Base-by-base conservation (phyloP, 2,113 vertebrate species). In the Megalops atlanticus region DNA sequence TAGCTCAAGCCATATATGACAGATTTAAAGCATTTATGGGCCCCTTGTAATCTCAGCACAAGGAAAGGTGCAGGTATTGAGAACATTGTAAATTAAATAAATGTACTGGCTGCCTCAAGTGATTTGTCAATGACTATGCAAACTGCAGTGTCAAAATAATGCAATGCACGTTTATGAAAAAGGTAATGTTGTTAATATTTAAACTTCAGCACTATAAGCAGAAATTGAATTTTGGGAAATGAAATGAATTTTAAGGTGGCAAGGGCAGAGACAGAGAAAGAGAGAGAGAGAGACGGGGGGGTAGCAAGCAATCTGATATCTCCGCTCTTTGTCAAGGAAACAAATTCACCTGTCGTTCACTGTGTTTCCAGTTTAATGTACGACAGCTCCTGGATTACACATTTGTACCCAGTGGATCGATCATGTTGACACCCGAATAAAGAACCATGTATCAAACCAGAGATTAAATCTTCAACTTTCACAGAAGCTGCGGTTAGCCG, bases 281-380 rank as follows among this genome's bases (percentile, higher is more conserved):
- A 45, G 21, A 47, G 24, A 39, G 16, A 27, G 11, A 31, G 36
- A 70, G n/a, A 75, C 21, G 18, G 83, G 64, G 27, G 72, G 16
- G 84, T 79, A 82, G 68, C 54, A 64, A 84, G 77, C 78, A 81
- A 82, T 85, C 85, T 47, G 88, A 84, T 86, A 90, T 91, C 82
- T 84, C 86, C 89, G 86, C 85, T 88, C 78, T 86, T 86, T 88
- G 88, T 88, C 89, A 92, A 84, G 81, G 85, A 89, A 89, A 91
- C 85, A 89, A 88, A 90, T 92, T 89, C 89, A 87, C 86, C 91
- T 40, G 54, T 76, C 72, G 18, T 75, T 68, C 73, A 40, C 73
- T 64, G 54, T 81, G 74, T 39, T 76, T 70, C 41, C 33, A 76
- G 33, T 39, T 31, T 88, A 87, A 92, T 90, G 82, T 81, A 90